Evolutionary conservation across 2,888 invertebrate genomes (phyloP).

Genomic region (Callyntrura sp.): DNA sequence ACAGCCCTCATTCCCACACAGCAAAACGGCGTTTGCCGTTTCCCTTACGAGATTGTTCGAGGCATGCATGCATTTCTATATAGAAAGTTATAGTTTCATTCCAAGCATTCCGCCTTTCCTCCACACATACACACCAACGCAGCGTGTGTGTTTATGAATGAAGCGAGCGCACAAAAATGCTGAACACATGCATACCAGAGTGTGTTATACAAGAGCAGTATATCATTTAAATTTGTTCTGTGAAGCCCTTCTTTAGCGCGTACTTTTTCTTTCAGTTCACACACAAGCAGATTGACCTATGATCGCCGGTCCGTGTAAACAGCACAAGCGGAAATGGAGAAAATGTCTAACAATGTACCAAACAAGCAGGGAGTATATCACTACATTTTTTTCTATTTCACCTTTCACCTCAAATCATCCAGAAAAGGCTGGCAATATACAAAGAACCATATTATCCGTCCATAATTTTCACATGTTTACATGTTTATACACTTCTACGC

Average conservation of each 20-base stretch:
- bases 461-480: neutral
- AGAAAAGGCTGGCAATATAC: too few species aligned
- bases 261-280: conserved; percentile 5
- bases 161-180: neutral
- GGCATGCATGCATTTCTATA: neutral
- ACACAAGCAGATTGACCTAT: neutral
- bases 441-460: conserved; percentile 8
- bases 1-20: neutral
- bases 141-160: neutral
- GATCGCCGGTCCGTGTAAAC: neutral
- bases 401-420: conserved; percentile 16
- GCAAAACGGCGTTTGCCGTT: too few species aligned
- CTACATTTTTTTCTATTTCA: neutral
- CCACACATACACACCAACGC: neutral
- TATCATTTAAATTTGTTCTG: too few species aligned
- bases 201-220: too few species aligned
- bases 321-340: neutral
- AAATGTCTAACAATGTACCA: neutral
- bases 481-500: too few species aligned
- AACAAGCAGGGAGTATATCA: too few species aligned
- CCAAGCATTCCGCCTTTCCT: neutral
- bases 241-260: too few species aligned
- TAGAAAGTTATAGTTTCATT: neutral
- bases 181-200: too few species aligned
- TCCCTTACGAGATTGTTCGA: too few species aligned